Evolutionary conservation across 2,888 invertebrate genomes (phyloP), one percentile per base, ranked within the genome.

Genomic region (Marronus borbonicus): DNA sequence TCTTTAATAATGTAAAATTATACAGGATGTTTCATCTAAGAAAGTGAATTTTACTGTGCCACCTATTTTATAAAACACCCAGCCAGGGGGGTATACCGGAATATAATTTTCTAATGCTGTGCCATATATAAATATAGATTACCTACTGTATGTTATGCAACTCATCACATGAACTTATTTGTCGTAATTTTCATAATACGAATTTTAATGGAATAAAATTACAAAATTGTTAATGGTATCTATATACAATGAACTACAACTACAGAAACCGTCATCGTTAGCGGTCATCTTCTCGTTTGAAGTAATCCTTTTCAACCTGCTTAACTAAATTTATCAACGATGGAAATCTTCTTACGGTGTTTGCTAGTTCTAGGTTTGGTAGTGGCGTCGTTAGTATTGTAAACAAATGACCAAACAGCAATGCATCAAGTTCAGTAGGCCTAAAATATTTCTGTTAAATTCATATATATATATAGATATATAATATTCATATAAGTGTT

Each of bases 381-480:
- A 98, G 90, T 1, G 95, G 93, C 4, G 97, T 98, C 7, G 98
- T 98, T 79, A 98, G 90, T 82, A 99, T 94, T 0, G 97, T 96
- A 89, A 95, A 99, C n/a, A 99, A 91, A 89, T 99, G 99, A 0
- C 98, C 99, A 90, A 98, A 99, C 0, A 97, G 96, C 50, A 99
- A 89, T 1, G 98, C 98, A 89, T 99, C 99, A 80, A 98, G 90
- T 89, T 99, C 98, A 44, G 97, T 97, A 0, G 98, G 98, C 76
- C 96, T 96, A 90, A 83, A 90, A 89, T 49, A 12, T 20, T 28
- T 62, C 10, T 5, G 44, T 50, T 52, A 20, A 1, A 55, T 70
- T 24, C n/a, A 8, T 44, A 17, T 28, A 70, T 28, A 70, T n/a
- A 1, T 2, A 50, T 20, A 17, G n/a, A 70, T 17, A 68, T n/a